Percentiles rank a stretch among this genome's conserved stretches.
phyloP scores from a whole-genome alignment of 2,113 vertebrate genomes.

The Dolichallabes microphthalmus region DNA sequence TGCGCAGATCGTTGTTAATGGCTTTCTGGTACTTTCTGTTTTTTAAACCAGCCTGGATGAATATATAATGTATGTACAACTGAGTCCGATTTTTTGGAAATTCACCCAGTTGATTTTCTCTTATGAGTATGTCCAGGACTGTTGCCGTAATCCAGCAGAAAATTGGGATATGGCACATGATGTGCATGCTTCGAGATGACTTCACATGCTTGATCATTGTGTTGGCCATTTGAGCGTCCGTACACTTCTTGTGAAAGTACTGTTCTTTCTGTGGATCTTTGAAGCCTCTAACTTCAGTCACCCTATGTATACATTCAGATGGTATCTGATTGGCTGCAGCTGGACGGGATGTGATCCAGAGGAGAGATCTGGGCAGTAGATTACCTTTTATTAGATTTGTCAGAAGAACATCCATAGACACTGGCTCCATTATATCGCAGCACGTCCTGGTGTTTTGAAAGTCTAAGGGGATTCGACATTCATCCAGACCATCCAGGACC shows the following conservation, averaged over 20 bases:
- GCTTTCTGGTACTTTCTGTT: slow-evolving; percentile 15
- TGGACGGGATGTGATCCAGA: slow-evolving; percentile 38
- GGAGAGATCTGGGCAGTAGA: slow-evolving; percentile 9
- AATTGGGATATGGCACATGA: slow-evolving; percentile 29
- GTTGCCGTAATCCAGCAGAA: slow-evolving; percentile 26
- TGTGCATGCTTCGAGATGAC: slow-evolving; percentile 16
- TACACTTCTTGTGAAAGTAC: slow-evolving; percentile 25
- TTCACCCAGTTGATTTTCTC: neutral
- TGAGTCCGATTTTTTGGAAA: slow-evolving; percentile 27
- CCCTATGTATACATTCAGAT: slow-evolving; percentile 1
- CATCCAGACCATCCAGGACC: slow-evolving; percentile 15
- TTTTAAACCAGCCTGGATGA: slow-evolving; percentile 14
- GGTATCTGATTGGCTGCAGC: slow-evolving; percentile 35
- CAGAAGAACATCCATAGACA: slow-evolving; percentile 27
- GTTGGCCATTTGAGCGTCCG: neutral
- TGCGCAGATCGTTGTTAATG: slow-evolving; percentile 9
- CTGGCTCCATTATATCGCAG: slow-evolving; percentile 8
- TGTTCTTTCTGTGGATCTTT: slow-evolving; percentile 22
- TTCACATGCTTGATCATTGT: neutral
- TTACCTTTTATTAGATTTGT: slow-evolving; percentile 31
- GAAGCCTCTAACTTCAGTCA: slow-evolving; percentile 45
- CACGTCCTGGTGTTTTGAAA: slow-evolving; percentile 11
- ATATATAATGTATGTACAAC: slow-evolving; percentile 11
- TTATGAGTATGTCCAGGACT: slow-evolving; percentile 9
- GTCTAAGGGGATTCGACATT: slow-evolving; percentile 1